Percentiles rank a stretch among this genome's conserved stretches.
Evolutionary conservation across 2,113 vertebrate genomes (phyloP).

Genomic region (Plotosus lineatus): DNA sequence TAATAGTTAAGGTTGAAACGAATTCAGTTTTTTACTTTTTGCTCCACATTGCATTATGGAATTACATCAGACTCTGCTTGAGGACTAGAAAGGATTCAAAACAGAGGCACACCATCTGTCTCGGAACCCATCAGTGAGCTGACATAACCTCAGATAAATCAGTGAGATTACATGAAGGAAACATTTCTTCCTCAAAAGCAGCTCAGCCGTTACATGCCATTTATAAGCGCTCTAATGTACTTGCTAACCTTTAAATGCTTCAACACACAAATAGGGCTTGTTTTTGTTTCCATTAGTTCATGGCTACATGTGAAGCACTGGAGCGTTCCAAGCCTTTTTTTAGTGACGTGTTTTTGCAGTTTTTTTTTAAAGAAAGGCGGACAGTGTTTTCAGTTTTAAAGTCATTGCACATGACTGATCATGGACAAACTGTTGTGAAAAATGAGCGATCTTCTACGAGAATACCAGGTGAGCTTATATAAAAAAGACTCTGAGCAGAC

Average conservation of each 20-base stretch:
- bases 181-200: constrained; percentile 70
- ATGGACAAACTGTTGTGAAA: constrained; percentile 72
- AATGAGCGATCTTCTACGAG: constrained; percentile 48
- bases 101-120: constrained; percentile 31
- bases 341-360: constrained; percentile 28
- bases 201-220: constrained; percentile 47
- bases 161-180: constrained; percentile 70
- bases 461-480: constrained; percentile 58
- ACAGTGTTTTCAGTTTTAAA: constrained; percentile 55
- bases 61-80: constrained; percentile 34
- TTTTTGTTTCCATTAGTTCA: constrained; percentile 55
- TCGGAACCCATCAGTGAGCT: constrained; percentile 21
- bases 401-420: constrained; percentile 70
- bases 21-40: not conserved
- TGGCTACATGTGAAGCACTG: constrained; percentile 22
- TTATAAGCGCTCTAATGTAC: constrained; percentile 42
- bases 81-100: constrained; percentile 37
- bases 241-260: constrained; percentile 48
- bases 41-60: constrained; percentile 29
- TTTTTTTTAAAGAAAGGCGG: constrained; percentile 36
- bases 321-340: constrained; percentile 19
- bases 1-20: not conserved
- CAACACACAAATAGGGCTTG: constrained; percentile 53
- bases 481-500: constrained; percentile 40
- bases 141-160: constrained; percentile 56